Percentiles rank a stretch among this genome's conserved stretches.
Conservation (phyloP, 2,888 invertebrate genomes). For the Nesidiocoris tenuis region DNA sequence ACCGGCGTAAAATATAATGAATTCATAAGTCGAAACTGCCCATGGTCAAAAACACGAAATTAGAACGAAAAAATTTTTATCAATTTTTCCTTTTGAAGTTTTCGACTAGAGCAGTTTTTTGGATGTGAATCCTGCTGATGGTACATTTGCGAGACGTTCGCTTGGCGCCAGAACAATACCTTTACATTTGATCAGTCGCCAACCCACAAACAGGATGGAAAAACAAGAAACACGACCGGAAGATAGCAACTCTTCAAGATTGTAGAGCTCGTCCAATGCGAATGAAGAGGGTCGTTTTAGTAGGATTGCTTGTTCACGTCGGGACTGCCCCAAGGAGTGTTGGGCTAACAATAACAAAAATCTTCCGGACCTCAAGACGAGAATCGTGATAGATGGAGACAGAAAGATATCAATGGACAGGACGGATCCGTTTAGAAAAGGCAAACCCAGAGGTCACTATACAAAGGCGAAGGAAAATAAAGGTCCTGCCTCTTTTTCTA, state of each 20-base stretch:
- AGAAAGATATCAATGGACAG: conserved; percentile 24
- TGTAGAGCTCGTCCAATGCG: neutral
- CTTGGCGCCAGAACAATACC: too few relatives aligned
- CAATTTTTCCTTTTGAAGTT: too few relatives aligned
- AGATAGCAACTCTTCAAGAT: neutral
- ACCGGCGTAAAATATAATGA: too few relatives aligned
- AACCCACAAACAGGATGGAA: too few relatives aligned
- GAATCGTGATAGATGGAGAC: conserved; percentile 30
- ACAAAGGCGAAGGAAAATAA: neutral
- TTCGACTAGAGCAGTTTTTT: too few relatives aligned
- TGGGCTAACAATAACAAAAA: neutral
- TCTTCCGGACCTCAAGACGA: neutral
- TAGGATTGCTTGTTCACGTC: neutral
- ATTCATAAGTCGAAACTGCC: too few relatives aligned
- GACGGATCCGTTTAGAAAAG: neutral
- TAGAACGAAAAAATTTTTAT: too few relatives aligned
- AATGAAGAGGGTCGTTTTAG: neutral
- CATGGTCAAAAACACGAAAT: too few relatives aligned
- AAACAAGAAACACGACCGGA: neutral
- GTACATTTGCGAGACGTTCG: too few relatives aligned
- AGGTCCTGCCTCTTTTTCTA: neutral
- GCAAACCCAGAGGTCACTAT: neutral
- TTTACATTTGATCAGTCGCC: too few relatives aligned
- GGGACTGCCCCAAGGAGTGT: neutral
- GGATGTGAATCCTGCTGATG: too few relatives aligned